Base-by-base conservation (phyloP, 2,113 vertebrate genomes). In the Ammodytes marinus region DNA sequence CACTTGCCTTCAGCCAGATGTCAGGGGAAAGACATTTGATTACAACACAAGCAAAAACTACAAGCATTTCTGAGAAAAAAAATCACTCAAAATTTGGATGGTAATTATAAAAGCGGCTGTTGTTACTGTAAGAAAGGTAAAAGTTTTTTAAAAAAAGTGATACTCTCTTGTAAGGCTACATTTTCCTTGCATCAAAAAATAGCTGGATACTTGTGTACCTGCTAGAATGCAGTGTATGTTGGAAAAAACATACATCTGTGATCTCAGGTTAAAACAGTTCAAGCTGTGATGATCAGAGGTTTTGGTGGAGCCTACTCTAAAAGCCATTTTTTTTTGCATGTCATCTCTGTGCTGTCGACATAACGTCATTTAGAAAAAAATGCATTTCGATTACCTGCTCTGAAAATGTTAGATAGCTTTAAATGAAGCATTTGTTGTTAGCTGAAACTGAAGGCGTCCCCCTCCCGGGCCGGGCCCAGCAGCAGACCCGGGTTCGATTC, bases 1-100 rank as follows among this genome's bases (percentile, higher is more conserved):
- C 12, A 6, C 4, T 54, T 3, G 13, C 65, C 43, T 74, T 43
- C 35, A 58, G 76, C 17, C 68, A 61, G 49, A 79, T 46, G 59
- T 74, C 42, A 45, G 9, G 8, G 11, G 46, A 7, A 6, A 1
- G 2, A 14, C 11, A n/a, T 47, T n/a, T 19, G 55, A 39, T 40
- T 14, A 27, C n/a, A 61, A 35, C 7, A n/a, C 54, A 52, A 43
- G 15, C 0, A 54, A 69, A 0, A 9, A 47, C 37, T 17, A 50
- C 17, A 39, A 39, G 35, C 5, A 59, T 55, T 54, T 42, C 49
- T 50, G 37, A 43, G 6, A 59, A 47, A 61, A 27, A 27, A 27
- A 27, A 27, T 27, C 27, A 27, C 27, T 1, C 39, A 15, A 67
- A 50, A 53, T 14, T 6, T 57, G 47, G 0, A 40, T 6, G 14